phyloP scores from a whole-genome alignment of 1,140 invertebrate genomes.

The Micrasema minimum region DNA sequence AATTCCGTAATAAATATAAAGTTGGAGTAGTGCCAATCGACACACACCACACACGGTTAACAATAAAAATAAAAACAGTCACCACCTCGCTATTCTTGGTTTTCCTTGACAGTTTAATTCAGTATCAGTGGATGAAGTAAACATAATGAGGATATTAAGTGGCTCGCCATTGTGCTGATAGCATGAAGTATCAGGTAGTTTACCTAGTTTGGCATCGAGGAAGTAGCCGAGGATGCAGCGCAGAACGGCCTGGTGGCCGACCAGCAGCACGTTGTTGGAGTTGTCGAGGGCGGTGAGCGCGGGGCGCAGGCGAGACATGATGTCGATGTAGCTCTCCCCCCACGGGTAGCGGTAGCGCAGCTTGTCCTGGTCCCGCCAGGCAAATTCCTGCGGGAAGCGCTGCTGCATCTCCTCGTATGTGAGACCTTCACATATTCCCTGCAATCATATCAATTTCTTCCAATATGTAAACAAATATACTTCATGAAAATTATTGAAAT shows the following conservation, averaged over 20 bases:
- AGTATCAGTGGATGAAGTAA: too few relatives aligned
- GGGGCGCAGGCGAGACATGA: slow-evolving; percentile 85
- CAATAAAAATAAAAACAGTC: too few relatives aligned
- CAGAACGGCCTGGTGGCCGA: slow-evolving; percentile 91
- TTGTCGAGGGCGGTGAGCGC: slow-evolving; percentile 84
- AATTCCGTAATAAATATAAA: too few relatives aligned
- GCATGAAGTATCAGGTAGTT: too few relatives aligned
- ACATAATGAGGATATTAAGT: too few relatives aligned
- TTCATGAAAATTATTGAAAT: too few relatives aligned
- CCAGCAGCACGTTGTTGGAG: slow-evolving; percentile 86
- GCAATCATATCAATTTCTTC: slow-evolving; percentile 50
- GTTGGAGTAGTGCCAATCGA: too few relatives aligned
- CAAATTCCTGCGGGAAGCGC: slow-evolving; percentile 90
- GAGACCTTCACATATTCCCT: slow-evolving; percentile 93
- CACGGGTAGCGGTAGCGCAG: slow-evolving; percentile 91
- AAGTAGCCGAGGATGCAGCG: slow-evolving; percentile 94
- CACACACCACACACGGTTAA: too few relatives aligned
- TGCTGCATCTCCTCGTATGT: slow-evolving; percentile 95
- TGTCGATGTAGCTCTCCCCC: slow-evolving; percentile 91
- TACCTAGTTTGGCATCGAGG: slow-evolving; percentile 82
- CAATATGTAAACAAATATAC: too few relatives aligned
- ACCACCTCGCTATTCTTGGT: too few relatives aligned
- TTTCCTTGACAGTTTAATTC: too few relatives aligned
- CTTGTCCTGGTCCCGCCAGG: slow-evolving; percentile 91
- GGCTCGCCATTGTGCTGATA: too few relatives aligned